Evolutionary conservation across 2,797 vertebrate genomes (phyloP), one percentile per base, ranked within the genome.

Genomic region (Oreonectes daqikongensis): DNA sequence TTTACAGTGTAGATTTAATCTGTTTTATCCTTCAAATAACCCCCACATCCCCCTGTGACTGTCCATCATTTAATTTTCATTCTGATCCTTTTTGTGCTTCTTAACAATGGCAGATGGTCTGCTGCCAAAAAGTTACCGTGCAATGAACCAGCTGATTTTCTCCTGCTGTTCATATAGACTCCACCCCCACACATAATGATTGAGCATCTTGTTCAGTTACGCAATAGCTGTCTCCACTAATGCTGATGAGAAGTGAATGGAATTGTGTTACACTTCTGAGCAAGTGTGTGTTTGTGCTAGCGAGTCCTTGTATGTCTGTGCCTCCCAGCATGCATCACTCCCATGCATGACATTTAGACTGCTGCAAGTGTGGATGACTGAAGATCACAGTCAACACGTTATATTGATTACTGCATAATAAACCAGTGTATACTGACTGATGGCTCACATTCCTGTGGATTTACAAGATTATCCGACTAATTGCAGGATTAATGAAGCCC

Each of bases 81-180:
- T 68, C 60, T 22, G 24, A 59, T 30, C 52, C 53, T 53, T 42
- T 46, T 75, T 28, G 32, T 35, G 17, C 42, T 64, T 26, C n/a
- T 59, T 57, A 48, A 66, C 55, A 79, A 57, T 24, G 65, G 42
- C 82, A 79, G 79, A 73, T 81, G 72, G 50, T 38, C 53, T 24
- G 15, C 61, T 69, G 50, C 65, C 50, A 69, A 57, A 35, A 68
- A 65, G 69, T 48, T n/a, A 57, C 55, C 32, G 32, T 63, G 28
- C 30, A 42, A 18, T 12, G n/a, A n/a, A 35, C 63, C 53, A 72
- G 67, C 67, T 75, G 60, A 55, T 71, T 64, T 64, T 53, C 65
- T 65, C 35, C 20, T 42, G 50, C 48, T 74, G 42, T 59, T 68
- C 5, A n/a, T 53, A 50, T 42, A 3, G 52, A 44, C 35, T 70